These are phyloP conservation scores for Pardalotus punctatus DNA, from an alignment of 2,113 vertebrate genomes.

Conservation along the genomic window DNA sequence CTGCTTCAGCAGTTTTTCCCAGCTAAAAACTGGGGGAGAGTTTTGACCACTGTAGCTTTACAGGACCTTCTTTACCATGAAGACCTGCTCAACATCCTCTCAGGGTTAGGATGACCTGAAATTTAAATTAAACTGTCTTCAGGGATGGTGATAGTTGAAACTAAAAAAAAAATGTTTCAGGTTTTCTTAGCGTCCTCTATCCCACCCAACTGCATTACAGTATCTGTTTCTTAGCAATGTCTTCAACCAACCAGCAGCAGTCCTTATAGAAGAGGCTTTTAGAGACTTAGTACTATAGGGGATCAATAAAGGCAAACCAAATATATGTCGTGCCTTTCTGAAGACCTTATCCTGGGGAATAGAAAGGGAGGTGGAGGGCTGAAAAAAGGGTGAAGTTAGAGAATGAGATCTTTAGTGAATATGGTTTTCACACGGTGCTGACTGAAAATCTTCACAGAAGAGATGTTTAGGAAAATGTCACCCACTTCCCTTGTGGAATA, in stretches of 20 bases:
- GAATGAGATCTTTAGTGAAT: not conserved
- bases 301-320: not conserved
- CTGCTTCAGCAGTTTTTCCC: not conserved
- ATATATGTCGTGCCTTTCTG: not conserved
- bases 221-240: not conserved
- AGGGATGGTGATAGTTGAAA: not conserved
- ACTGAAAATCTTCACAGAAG: not conserved
- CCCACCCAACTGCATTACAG: accelerated
- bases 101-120: not conserved
- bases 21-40: not conserved
- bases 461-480: not conserved
- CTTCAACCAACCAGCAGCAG: not conserved
- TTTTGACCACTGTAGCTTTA: not conserved
- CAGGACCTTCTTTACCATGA: not conserved
- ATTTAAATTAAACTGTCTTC: not conserved
- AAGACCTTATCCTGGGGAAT: not conserved
- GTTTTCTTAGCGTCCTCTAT: not conserved
- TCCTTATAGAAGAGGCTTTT: not conserved
- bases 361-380: not conserved
- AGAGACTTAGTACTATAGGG: not conserved
- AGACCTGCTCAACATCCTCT: not conserved
- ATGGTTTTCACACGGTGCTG: not conserved
- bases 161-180: not conserved
- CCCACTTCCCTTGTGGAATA: not conserved
- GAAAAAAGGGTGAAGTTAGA: not conserved